Conservation (phyloP, 2,888 invertebrate genomes). For the Eueremaeus valkanovi region DNA sequence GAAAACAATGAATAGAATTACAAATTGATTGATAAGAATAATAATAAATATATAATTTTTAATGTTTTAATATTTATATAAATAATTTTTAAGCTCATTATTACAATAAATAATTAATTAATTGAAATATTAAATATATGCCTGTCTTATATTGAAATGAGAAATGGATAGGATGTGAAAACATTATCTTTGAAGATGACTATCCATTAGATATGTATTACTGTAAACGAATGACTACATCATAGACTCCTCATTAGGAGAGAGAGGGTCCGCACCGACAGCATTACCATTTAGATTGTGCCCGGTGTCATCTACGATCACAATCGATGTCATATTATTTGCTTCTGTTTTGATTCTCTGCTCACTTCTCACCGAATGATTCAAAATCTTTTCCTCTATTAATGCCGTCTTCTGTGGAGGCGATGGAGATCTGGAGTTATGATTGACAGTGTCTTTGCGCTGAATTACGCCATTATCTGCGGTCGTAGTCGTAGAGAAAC, state of each 20-base stretch:
- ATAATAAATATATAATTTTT: no score
- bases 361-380: background rate
- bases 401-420: background rate
- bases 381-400: no score
- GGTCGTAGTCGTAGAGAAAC: background rate
- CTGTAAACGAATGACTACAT: background rate
- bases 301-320: background rate
- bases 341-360: background rate
- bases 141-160: no score
- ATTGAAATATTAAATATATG: no score
- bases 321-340: background rate
- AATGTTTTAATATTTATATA: no score
- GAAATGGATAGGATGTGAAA: no score
- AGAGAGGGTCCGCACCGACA: background rate
- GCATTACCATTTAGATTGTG: background rate
- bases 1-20: no score
- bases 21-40: no score
- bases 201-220: background rate
- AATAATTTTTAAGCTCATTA: no score
- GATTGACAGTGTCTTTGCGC: background rate
- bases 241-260: constrained; percentile 2
- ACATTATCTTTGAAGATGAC: background rate
- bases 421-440: background rate
- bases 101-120: no score
- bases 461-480: background rate